Conservation (phyloP, 2,797 vertebrate genomes). For the Eremophila alpestris region DNA sequence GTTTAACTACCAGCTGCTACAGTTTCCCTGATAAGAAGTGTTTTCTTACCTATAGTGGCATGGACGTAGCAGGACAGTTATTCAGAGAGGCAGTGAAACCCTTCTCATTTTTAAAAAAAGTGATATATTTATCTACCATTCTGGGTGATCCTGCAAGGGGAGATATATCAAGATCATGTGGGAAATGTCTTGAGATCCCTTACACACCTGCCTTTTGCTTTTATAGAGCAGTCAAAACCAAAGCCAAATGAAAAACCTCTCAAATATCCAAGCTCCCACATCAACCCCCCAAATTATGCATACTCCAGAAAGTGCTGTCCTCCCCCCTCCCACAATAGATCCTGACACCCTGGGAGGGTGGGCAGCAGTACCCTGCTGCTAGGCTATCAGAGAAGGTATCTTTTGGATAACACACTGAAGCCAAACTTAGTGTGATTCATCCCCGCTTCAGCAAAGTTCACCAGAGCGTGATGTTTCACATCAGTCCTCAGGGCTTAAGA, state of each 20-base stretch:
- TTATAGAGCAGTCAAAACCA: neutral
- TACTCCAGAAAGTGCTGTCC: neutral
- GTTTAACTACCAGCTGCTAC: neutral
- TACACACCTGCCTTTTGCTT: neutral
- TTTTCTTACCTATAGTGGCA: conserved; percentile 22
- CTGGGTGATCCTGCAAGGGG: neutral
- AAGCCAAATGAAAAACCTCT: neutral
- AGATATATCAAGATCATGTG: neutral
- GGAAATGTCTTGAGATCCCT: neutral
- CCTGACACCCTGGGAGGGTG: neutral
- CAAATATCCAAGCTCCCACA: neutral
- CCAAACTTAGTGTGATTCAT: neutral
- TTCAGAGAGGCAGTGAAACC: neutral
- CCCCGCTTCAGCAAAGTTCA: neutral
- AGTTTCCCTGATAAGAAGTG: conserved; percentile 33
- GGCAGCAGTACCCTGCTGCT: neutral
- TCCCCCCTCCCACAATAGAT: accelerated
- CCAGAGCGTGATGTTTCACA: neutral
- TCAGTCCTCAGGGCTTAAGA: neutral
- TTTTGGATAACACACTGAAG: neutral
- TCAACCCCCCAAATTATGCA: accelerated
- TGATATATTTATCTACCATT: neutral
- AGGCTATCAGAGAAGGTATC: neutral
- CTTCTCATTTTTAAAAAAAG: neutral
- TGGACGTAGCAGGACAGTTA: neutral